Conservation (phyloP, 2,888 invertebrate genomes). For the Papilio gigon region DNA sequence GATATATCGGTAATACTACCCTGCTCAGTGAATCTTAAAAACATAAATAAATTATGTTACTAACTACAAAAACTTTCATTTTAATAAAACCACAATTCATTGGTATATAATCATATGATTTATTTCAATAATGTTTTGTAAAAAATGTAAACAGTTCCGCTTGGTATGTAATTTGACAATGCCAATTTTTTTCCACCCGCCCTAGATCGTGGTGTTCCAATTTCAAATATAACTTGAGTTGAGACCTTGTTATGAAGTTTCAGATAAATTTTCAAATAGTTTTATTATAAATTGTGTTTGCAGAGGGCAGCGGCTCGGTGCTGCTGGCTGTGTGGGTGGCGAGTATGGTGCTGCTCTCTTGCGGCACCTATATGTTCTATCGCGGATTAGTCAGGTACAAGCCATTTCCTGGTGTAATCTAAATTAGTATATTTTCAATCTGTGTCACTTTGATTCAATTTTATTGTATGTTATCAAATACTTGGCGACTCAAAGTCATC, state of each 20-base stretch:
- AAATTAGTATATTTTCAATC: not conserved
- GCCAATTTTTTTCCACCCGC: too few species aligned
- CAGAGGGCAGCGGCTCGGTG: conserved; percentile 71
- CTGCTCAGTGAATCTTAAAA: too few species aligned
- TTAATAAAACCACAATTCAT: not conserved
- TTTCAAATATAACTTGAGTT: too few species aligned
- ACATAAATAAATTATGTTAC: not conserved
- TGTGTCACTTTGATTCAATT: not conserved
- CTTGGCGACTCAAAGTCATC: too few species aligned
- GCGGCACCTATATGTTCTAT: conserved; percentile 68
- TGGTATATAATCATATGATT: not conserved
- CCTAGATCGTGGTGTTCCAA: too few species aligned
- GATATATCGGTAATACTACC: conserved; percentile 64
- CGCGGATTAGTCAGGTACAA: conserved; percentile 63
- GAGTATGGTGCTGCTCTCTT: conserved; percentile 68
- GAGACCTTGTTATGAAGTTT: too few species aligned
- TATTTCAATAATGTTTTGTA: too few species aligned
- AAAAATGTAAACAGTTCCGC: too few species aligned
- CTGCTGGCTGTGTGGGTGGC: conserved; percentile 72
- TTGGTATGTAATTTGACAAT: too few species aligned
- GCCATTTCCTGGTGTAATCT: not conserved
- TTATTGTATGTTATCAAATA: too few species aligned
- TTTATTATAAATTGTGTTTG: not conserved
- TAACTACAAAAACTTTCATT: not conserved
- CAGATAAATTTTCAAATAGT: not conserved